Percentiles rank a stretch among this genome's conserved stretches.
Conservation (phyloP, 1,140 invertebrate genomes). For the Leucophenga varia region DNA sequence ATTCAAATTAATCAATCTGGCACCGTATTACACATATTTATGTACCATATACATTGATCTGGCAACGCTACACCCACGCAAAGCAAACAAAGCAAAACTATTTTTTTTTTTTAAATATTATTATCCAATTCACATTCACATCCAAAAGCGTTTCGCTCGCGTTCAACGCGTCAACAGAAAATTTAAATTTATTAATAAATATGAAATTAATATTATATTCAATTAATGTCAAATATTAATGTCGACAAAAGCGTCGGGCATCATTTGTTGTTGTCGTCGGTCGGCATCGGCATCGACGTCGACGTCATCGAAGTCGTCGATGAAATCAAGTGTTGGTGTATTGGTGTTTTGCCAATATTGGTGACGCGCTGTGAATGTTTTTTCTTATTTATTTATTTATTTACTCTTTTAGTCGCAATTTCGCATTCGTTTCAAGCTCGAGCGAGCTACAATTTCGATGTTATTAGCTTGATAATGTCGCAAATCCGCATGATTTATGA, state of each 20-base stretch:
- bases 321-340: too few species aligned
- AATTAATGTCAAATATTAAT: slow-evolving; percentile 56
- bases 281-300: background rate
- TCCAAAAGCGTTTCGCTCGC: too few species aligned
- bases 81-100: too few species aligned
- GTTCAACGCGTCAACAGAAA: too few species aligned
- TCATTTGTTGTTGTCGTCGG: slow-evolving; percentile 53
- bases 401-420: slow-evolving; percentile 20
- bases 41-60: too few species aligned
- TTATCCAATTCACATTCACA: too few species aligned
- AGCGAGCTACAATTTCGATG: slow-evolving; percentile 40
- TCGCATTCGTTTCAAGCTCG: slow-evolving; percentile 29
- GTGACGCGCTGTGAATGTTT: slow-evolving; percentile 3
- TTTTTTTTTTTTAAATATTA: too few species aligned
- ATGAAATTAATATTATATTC: slow-evolving; percentile 57
- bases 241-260: slow-evolving; percentile 51
- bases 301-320: too few species aligned
- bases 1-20: slow-evolving; percentile 40
- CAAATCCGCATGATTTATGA: slow-evolving; percentile 53
- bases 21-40: too few species aligned
- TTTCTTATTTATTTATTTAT: slow-evolving; percentile 12
- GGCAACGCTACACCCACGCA: too few species aligned
- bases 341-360: slow-evolving; percentile 3
- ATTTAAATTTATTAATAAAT: slow-evolving; percentile 47
- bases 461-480: slow-evolving; percentile 56